Evolutionary conservation across 2,888 invertebrate species (phyloP).

Genomic region (Hirtodrosophila trivittata): DNA sequence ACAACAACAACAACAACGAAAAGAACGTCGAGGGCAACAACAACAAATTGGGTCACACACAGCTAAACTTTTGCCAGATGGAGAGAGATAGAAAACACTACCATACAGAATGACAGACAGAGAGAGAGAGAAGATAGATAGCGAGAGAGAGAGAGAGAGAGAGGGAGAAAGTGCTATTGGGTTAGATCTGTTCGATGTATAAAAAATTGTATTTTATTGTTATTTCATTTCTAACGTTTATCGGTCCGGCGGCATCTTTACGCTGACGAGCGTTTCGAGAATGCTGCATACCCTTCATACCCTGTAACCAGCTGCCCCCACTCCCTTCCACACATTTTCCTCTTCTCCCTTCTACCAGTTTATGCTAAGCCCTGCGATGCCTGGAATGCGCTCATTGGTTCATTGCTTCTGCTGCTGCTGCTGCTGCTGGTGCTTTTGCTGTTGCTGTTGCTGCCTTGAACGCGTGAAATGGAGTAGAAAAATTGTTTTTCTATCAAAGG

Average conservation of each 20-base stretch:
- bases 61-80: constrained; percentile 49
- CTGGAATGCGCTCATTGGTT: constrained; percentile 21
- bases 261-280: constrained; percentile 57
- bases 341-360: neutral
- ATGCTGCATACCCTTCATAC: constrained; percentile 3
- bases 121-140: neutral
- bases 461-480: constrained; percentile 80
- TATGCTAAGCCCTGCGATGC: constrained; percentile 29
- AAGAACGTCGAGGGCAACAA: constrained; percentile 9
- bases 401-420: constrained; percentile 6
- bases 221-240: constrained; percentile 75
- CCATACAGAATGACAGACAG: neutral
- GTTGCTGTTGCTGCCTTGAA: constrained; percentile 65
- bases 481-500: constrained; percentile 78
- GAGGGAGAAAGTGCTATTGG: neutral
- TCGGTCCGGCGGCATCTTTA: constrained; percentile 73
- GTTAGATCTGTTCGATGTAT: constrained; percentile 38
- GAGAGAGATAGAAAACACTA: neutral
- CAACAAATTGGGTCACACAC: constrained; percentile 43
- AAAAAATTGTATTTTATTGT: constrained; percentile 71
- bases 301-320: neutral
- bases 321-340: neutral
- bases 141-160: neutral
- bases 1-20: constrained; percentile 27
- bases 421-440: constrained; percentile 1